Percentiles rank a stretch among this genome's conserved stretches.
phyloP scores from a whole-genome alignment of 2,797 vertebrate species.

The Neoniphon sammara region DNA sequence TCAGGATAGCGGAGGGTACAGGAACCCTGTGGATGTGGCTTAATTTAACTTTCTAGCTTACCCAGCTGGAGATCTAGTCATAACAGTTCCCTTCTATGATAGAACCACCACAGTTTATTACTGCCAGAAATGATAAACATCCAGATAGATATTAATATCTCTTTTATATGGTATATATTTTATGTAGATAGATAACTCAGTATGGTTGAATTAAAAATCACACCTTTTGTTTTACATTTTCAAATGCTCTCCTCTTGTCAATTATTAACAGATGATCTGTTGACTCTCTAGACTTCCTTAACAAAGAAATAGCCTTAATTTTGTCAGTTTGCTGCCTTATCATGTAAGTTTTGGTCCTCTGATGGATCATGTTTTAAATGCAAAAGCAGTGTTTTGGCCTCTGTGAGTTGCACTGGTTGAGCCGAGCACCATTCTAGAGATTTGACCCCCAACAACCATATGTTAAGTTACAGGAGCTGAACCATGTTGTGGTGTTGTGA shows the following conservation, averaged over 20 bases:
- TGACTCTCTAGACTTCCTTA: not conserved
- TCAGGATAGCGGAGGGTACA: not conserved
- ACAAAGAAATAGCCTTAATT: not conserved
- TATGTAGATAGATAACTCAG: not conserved
- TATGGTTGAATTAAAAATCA: not conserved
- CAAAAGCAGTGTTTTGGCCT: constrained; percentile 37
- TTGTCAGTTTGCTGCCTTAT: constrained; percentile 11
- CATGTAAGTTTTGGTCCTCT: constrained; percentile 20
- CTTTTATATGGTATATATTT: too few relatives aligned
- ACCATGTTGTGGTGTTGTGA: constrained; percentile 21
- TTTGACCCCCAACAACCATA: not conserved
- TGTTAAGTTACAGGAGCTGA: constrained; percentile 22
- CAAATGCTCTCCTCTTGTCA: too few relatives aligned
- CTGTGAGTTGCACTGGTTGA: constrained; percentile 21
- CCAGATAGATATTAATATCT: not conserved
- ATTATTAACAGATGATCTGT: too few relatives aligned
- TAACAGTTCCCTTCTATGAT: constrained; percentile 22
- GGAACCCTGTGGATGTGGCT: constrained; percentile 24
- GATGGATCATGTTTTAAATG: constrained; percentile 42
- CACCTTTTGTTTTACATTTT: too few relatives aligned
- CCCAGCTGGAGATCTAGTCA: constrained; percentile 36
- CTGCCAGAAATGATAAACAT: not conserved
- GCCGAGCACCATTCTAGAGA: constrained; percentile 17
- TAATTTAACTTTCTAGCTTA: constrained; percentile 43
- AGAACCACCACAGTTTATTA: constrained; percentile 13